phyloP scores from a whole-genome alignment of 30 jellyfish, hydroid and myxozoan genomes.

The Chironex yamaguchii region DNA sequence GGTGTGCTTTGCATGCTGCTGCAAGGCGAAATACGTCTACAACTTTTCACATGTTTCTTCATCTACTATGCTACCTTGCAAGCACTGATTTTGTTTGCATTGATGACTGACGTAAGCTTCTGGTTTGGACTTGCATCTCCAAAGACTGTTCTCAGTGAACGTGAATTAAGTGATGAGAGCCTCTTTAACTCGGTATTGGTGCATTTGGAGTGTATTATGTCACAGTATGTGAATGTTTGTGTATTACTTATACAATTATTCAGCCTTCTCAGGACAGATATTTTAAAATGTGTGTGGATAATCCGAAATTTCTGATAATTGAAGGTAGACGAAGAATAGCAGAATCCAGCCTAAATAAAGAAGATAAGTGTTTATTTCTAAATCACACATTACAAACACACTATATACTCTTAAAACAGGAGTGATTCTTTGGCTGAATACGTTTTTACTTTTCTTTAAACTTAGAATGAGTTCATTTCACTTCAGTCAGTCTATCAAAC shows the following conservation, averaged over 20 bases:
- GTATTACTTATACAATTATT: too few species aligned
- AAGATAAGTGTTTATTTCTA: too few species aligned
- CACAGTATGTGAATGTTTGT: conserved; percentile 18
- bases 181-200: conserved; percentile 42
- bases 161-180: conserved; percentile 51
- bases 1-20: not conserved
- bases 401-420: too few species aligned
- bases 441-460: not conserved
- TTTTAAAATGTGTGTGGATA: too few species aligned
- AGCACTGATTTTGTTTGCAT: conserved; percentile 5
- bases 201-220: conserved; percentile 26
- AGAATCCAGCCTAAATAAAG: too few species aligned
- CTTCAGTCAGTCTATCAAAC: conserved; percentile 59
- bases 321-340: too few species aligned
- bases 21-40: conserved; percentile 15
- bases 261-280: too few species aligned
- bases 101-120: conserved; percentile 26
- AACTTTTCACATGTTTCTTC: conserved; percentile 11
- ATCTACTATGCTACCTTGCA: conserved; percentile 7
- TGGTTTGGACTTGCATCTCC: conserved; percentile 34
- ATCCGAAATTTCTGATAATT: too few species aligned
- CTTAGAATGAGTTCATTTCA: conserved; percentile 7
- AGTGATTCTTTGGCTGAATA: too few species aligned
- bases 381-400: too few species aligned
- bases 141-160: conserved; percentile 4